These are phyloP conservation scores for Prietella phreatophila DNA, from an alignment of 2,113 vertebrate species.

Conservation along the genomic window DNA sequence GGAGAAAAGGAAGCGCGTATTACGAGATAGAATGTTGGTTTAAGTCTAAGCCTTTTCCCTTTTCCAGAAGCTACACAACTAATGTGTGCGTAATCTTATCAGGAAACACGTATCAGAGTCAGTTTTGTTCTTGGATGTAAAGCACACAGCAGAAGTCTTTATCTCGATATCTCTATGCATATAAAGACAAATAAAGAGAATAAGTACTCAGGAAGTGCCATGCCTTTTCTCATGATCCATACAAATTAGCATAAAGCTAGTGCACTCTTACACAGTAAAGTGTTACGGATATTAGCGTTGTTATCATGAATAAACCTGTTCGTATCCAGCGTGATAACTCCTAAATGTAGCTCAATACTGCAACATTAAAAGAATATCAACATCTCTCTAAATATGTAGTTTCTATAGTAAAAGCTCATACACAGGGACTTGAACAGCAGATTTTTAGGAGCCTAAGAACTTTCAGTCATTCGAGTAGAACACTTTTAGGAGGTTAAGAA, in stretches of 20 bases:
- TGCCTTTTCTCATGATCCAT: no score
- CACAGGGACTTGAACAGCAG: background rate
- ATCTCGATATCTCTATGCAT: background rate
- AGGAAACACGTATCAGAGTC: background rate
- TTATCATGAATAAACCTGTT: no score
- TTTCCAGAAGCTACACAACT: background rate
- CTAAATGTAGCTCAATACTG: no score
- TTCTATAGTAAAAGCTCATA: no score
- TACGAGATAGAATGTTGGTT: background rate
- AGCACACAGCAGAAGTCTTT: background rate
- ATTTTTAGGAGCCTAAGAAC: background rate
- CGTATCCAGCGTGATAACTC: no score
- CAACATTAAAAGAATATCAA: no score
- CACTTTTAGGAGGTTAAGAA: background rate
- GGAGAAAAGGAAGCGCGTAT: no score
- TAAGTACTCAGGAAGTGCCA: background rate
- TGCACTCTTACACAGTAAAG: background rate
- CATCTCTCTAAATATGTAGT: no score
- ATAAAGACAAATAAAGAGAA: background rate
- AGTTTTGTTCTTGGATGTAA: background rate
- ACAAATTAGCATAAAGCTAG: no score
- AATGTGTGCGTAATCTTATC: background rate
- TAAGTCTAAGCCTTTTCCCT: background rate
- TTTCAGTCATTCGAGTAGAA: background rate
- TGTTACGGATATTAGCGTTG: background rate